Evolutionary conservation across 2,888 invertebrate species (phyloP), one percentile per base, ranked within the genome.

Genomic region (Drosophila neonasuta): DNA sequence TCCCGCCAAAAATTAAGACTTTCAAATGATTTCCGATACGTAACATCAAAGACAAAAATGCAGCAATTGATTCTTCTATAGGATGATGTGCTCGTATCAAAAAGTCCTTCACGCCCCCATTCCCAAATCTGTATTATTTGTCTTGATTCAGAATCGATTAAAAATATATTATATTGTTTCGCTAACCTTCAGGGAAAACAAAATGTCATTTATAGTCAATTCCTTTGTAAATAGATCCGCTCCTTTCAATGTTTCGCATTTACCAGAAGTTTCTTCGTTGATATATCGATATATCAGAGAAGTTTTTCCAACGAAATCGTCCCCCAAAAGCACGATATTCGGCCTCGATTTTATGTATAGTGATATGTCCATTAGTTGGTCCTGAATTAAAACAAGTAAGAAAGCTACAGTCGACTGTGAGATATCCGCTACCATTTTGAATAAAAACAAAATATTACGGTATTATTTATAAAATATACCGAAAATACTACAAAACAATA

Each of bases 261-360:
- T 99, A 11, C 11, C 10, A 34, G 3, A 10, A 92, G 99, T 99
- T 92, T 98, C 97, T 91, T 98, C 97, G 92, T 98, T 99, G 80
- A 99, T 99, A 94, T 99, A 99, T 92, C 99, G 99, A 92, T 99
- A 99, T 99, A 99, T 99, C 64, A 99, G 92, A 20, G 99, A 99
- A 36, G 99, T 99, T 92, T 99, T 99, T 36, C 99, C 99, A 71
- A 99, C 99, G 82, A 98, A 97, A 79, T 97, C 97, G 90, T 99
- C 98, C 42, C 99, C 99, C 86, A 99, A 93, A 90, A 99, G 98
- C 89, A 99, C 97, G 59, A 99, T 98, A 93, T 99, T 99, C 86
- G 99, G 3, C 34, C 2, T 4, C 11, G 3, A 3, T 17, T 2
- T 0, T 0, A 17, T 2, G 17, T 0, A 2, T 17, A 0, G 17